Conservation (phyloP, 2,113 vertebrate species). For the Saguinus midas region DNA sequence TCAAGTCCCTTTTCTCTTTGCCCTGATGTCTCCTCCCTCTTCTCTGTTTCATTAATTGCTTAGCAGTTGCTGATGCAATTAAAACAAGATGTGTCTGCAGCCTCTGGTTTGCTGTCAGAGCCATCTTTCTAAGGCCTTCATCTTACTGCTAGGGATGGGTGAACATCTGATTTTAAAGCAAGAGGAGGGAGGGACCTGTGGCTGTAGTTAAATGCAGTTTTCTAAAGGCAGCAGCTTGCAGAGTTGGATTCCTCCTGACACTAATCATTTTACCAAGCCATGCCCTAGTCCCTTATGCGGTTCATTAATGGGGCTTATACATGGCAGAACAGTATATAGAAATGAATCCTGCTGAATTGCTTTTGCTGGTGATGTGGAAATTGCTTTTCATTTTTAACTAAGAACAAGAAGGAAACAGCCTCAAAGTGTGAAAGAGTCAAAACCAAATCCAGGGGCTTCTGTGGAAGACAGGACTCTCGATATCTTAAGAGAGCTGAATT, state of each 20-base stretch:
- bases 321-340: background rate
- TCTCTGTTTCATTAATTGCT: slow-evolving; percentile 76
- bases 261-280: slow-evolving; percentile 59
- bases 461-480: slow-evolving; percentile 14
- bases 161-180: slow-evolving; percentile 63
- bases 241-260: slow-evolving; percentile 22
- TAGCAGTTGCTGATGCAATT: slow-evolving; percentile 81
- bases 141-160: slow-evolving; percentile 65
- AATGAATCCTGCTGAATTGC: slow-evolving; percentile 55
- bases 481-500: background rate
- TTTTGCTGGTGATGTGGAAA: slow-evolving; percentile 50
- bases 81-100: slow-evolving; percentile 74
- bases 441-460: slow-evolving; percentile 27
- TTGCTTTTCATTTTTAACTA: slow-evolving; percentile 61
- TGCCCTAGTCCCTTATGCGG: slow-evolving; percentile 25
- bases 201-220: slow-evolving; percentile 44
- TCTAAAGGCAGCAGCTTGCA: background rate
- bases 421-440: background rate
- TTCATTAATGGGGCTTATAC: slow-evolving; percentile 52
- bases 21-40: slow-evolving; percentile 44
- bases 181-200: slow-evolving; percentile 54
- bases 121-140: slow-evolving; percentile 43
- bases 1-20: slow-evolving; percentile 59
- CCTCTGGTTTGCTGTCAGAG: slow-evolving; percentile 44
- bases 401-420: slow-evolving; percentile 12